phyloP scores from a whole-genome alignment of 2,113 vertebrate genomes.

The Nansenia antarctica region DNA sequence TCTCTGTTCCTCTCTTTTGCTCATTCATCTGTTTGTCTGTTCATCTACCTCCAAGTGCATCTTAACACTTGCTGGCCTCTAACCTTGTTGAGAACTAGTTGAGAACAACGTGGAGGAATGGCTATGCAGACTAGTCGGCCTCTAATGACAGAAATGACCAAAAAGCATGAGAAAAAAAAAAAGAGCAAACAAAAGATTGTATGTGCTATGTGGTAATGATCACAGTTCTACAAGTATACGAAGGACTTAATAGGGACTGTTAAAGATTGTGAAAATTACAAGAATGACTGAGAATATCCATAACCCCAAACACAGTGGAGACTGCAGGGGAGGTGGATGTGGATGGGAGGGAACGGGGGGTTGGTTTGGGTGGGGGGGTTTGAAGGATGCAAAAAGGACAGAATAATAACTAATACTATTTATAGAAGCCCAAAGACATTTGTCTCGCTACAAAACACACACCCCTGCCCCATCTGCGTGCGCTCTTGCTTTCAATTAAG shows the following conservation, averaged over 20 bases:
- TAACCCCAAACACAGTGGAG: too few relatives aligned
- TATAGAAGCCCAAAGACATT: constrained; percentile 53
- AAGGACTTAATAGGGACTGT: not conserved
- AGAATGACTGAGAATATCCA: too few relatives aligned
- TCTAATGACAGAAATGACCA: not conserved
- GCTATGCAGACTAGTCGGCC: not conserved
- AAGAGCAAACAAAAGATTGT: not conserved
- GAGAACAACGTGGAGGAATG: too few relatives aligned
- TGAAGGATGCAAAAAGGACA: constrained; percentile 40
- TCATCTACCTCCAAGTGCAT: constrained; percentile 7
- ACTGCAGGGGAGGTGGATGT: not conserved
- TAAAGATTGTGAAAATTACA: too few relatives aligned
- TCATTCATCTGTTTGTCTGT: constrained; percentile 12
- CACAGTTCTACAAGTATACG: not conserved
- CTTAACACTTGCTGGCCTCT: not conserved
- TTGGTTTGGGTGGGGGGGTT: constrained; percentile 36
- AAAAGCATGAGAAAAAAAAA: not conserved
- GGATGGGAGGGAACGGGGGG: constrained; percentile 2
- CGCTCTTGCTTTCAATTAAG: constrained; percentile 22
- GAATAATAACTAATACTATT: constrained; percentile 62
- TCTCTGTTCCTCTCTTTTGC: too few relatives aligned
- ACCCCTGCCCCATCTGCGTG: constrained; percentile 16
- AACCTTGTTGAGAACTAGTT: too few relatives aligned
- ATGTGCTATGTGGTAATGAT: not conserved
- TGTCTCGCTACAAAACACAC: constrained; percentile 42